Base-by-base conservation (phyloP, 2,113 vertebrate species). In the Tachysurus vachellii region DNA sequence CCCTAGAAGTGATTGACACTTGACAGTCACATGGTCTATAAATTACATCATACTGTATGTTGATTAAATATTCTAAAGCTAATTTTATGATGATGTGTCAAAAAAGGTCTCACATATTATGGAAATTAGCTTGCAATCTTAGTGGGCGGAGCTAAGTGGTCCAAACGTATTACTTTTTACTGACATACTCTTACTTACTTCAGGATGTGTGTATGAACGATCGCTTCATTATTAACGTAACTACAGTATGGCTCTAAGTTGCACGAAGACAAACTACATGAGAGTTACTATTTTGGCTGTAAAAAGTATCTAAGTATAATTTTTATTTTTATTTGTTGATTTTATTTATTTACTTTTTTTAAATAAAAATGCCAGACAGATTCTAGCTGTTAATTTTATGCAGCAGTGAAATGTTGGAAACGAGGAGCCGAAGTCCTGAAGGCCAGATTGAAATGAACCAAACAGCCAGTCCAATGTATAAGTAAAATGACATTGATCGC, bases 401-500 rank as follows among this genome's bases (percentile, higher is more conserved):
- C 26, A 28, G 61, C 13, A 50, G 13, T 44, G 19, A 36, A 56
- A 28, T 36, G 28, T 61, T 36, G 85, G 82, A 87, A 80, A 68
- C 68, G 77, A 62, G n/a, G 31, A 7, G 50, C 50, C 86, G 64
- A 85, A 83, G 86, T 79, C 28, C 47, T 89, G n/a, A 42, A 77
- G 56, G 54, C 26, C 42, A 79, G 81, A 79, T 75, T 73, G 79
- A 70, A 87, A 85, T 83, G 88, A 83, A 85, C 57, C 64, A 66
- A 88, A 81, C 57, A 80, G 76, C 66, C 85, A 68, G 64, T 88
- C 13, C 86, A 77, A 91, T 88, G 82, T 90, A 90, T 90, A 90
- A 92, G 90, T 92, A 92, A 91, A 91, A 90, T 70, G 54, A 64
- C 90, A 92, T 90, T 93, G 91, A 92, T 92, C 88, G 91, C 61